Evolutionary conservation across 2,113 vertebrate genomes (phyloP).

Genomic region (Peromyscus leucopus): DNA sequence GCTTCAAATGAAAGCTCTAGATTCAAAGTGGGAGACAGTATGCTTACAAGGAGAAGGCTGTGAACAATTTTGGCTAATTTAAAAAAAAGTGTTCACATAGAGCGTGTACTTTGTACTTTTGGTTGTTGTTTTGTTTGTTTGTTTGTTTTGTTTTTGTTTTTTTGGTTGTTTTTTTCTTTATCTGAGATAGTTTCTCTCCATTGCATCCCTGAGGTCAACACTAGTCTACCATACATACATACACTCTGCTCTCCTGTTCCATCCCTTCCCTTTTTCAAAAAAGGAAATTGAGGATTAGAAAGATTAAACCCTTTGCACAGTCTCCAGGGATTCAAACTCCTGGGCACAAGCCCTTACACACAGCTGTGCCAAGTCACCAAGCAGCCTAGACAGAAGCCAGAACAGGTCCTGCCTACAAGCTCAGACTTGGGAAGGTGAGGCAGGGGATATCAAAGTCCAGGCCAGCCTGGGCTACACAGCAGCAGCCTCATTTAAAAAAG

Average conservation of each 20-base stretch:
- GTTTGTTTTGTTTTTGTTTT: not conserved
- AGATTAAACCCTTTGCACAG: not conserved
- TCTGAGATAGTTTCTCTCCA: not conserved
- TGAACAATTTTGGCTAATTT: not conserved
- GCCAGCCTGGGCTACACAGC: not conserved
- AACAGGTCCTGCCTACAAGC: not conserved
- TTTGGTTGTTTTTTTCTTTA: not conserved
- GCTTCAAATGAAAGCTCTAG: slow-evolving; percentile 11
- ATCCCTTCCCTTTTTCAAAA: not conserved
- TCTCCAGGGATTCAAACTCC: not conserved
- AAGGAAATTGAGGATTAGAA: not conserved
- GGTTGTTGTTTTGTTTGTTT: not conserved
- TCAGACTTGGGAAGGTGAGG: not conserved
- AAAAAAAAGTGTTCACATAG: not conserved
- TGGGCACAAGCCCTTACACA: not conserved
- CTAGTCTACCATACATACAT: not conserved
- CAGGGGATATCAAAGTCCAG: not conserved
- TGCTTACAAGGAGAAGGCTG: not conserved
- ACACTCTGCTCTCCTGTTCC: not conserved
- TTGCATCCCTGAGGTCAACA: not conserved
- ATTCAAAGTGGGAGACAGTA: not conserved
- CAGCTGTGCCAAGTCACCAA: not conserved
- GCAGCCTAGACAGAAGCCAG: not conserved
- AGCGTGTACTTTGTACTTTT: not conserved
- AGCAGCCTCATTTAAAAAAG: not conserved